These are phyloP conservation scores for Menidia beryllina DNA, from an alignment of 2,113 vertebrate genomes.

Conservation along the genomic window DNA sequence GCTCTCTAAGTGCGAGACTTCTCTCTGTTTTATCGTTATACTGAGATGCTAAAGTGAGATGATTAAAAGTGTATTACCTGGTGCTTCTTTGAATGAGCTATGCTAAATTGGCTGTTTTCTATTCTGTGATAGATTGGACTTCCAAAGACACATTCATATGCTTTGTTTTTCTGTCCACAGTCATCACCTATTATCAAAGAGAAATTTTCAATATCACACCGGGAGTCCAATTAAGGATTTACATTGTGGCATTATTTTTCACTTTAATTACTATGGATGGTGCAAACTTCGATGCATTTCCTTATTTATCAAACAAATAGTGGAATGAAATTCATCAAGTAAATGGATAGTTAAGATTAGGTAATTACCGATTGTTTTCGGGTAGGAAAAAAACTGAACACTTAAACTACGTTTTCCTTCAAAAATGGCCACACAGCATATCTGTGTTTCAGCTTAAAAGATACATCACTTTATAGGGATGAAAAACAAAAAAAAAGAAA, in stretches of 20 bases:
- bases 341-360: slow-evolving; percentile 94
- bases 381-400: slow-evolving; percentile 85
- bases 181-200: slow-evolving; percentile 99
- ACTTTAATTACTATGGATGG: slow-evolving; percentile 99
- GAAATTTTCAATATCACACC: slow-evolving; percentile 99
- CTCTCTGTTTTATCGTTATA: slow-evolving; percentile 69
- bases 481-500: slow-evolving; percentile 34
- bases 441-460: slow-evolving; percentile 12
- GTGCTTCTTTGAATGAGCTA: slow-evolving; percentile 96
- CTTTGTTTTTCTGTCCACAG: slow-evolving; percentile 99
- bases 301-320: slow-evolving; percentile 98
- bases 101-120: slow-evolving; percentile 99
- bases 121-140: slow-evolving; percentile 97
- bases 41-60: slow-evolving; percentile 88
- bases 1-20: slow-evolving; percentile 59
- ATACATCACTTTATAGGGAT: slow-evolving; percentile 28
- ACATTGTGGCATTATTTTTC: slow-evolving; percentile 99
- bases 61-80: slow-evolving; percentile 99
- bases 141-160: slow-evolving; percentile 94
- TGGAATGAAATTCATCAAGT: slow-evolving; percentile 96
- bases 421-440: slow-evolving; percentile 48
- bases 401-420: slow-evolving; percentile 28
- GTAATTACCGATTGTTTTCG: slow-evolving; percentile 90
- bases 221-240: slow-evolving; percentile 99
- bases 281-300: slow-evolving; percentile 95